A percentile compares a stretch with the other conserved stretches of the same genome.
These are phyloP conservation scores for Luscinia luscinia DNA, from an alignment of 2,797 vertebrate species.

Conservation along the genomic window DNA sequence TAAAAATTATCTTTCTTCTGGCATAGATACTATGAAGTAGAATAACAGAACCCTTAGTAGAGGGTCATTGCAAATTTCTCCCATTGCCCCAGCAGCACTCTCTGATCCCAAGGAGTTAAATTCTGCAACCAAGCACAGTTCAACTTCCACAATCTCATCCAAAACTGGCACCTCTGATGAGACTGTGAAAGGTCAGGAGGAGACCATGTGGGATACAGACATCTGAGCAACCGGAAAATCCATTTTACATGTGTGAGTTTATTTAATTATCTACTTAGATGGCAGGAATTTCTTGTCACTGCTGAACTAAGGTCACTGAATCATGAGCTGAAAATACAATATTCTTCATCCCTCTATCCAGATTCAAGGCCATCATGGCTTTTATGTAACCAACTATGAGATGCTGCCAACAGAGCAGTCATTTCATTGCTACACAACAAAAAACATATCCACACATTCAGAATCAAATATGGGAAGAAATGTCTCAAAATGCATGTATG, in stretches of 20 bases:
- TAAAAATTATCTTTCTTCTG: background rate
- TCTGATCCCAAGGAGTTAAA: background rate
- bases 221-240: background rate
- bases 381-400: background rate
- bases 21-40: background rate
- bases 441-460: background rate
- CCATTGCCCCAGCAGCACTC: background rate
- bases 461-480: background rate
- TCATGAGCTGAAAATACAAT: background rate
- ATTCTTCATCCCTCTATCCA: background rate
- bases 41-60: background rate
- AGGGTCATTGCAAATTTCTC: background rate
- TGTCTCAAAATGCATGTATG: background rate
- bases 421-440: background rate
- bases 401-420: background rate
- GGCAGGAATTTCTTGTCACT: background rate
- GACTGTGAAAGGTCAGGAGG: background rate
- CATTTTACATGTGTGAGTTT: background rate
- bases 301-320: slow-evolving; percentile 10
- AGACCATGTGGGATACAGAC: background rate
- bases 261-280: background rate
- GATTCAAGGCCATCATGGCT: background rate
- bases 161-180: background rate
- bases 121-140: background rate
- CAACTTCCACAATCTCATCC: background rate